Conservation (phyloP, 2,113 vertebrate genomes). For the Corythaeola cristata region DNA sequence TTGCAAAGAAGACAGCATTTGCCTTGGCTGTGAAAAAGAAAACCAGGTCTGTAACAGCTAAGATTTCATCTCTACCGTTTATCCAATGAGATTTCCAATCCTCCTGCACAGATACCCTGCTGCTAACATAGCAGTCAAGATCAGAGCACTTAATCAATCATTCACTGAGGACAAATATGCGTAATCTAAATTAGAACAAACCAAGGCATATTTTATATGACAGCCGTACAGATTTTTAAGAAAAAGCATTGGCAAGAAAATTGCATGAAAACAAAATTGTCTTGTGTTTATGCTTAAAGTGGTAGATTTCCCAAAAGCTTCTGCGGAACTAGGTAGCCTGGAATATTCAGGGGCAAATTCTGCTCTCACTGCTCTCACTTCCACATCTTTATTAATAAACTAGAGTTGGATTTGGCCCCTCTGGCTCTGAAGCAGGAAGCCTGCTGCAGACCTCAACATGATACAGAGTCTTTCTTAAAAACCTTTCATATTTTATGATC, state of each 20-base stretch:
- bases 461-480: conserved; percentile 37
- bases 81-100: conserved; percentile 47
- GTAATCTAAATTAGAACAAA: conserved; percentile 69
- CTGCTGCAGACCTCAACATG: background rate
- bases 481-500: conserved; percentile 55
- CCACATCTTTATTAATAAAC: background rate
- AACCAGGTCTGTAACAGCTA: conserved; percentile 51
- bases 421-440: background rate
- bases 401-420: background rate
- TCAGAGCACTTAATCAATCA: conserved; percentile 75
- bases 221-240: conserved; percentile 57
- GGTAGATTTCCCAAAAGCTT: conserved; percentile 17
- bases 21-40: conserved; percentile 58
- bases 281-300: conserved; percentile 46
- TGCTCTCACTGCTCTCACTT: background rate
- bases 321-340: background rate
- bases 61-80: conserved; percentile 46
- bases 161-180: conserved; percentile 60
- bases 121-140: conserved; percentile 69
- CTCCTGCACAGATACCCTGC: conserved; percentile 57
- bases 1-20: conserved; percentile 39
- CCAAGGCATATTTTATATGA: conserved; percentile 62
- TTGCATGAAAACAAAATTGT: conserved; percentile 9
- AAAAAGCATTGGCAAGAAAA: conserved; percentile 62
- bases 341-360: background rate